Conservation (phyloP, 2,113 vertebrate genomes). For the Poicephalus meyeri region DNA sequence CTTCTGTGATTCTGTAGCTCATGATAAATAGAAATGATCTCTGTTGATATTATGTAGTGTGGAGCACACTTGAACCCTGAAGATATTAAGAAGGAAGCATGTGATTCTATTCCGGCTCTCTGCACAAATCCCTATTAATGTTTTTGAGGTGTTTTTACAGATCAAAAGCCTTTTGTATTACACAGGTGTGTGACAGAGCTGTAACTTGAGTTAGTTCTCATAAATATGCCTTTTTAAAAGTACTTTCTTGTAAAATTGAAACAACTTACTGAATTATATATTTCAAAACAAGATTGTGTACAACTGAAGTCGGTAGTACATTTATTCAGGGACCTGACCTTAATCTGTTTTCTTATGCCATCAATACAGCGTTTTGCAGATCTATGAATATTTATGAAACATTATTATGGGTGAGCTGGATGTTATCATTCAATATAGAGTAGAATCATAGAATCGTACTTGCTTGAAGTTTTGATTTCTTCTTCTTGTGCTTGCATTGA, state of each 20-base stretch:
- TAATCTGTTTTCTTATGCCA: not conserved
- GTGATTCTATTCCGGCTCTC: not conserved
- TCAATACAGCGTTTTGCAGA: not conserved
- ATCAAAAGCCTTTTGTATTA: not conserved
- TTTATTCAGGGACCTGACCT: not conserved
- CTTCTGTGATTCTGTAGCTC: not conserved
- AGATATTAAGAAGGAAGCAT: not conserved
- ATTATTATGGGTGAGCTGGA: not conserved
- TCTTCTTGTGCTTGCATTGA: not conserved
- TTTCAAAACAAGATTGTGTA: not conserved
- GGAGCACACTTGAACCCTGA: not conserved
- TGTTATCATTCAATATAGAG: not conserved
- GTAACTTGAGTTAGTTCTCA: not conserved
- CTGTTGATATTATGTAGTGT: not conserved
- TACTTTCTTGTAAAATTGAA: not conserved
- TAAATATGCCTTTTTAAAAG: not conserved
- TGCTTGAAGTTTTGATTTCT: not conserved
- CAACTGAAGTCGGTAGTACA: not conserved
- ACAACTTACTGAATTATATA: not conserved
- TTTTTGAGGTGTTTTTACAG: not conserved
- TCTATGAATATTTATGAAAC: not conserved
- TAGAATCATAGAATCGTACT: not conserved
- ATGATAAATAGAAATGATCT: not conserved
- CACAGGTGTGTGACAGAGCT: not conserved
- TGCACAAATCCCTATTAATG: not conserved